phyloP scores from a whole-genome alignment of 2,888 invertebrate species.

The Parnassius smintheus region DNA sequence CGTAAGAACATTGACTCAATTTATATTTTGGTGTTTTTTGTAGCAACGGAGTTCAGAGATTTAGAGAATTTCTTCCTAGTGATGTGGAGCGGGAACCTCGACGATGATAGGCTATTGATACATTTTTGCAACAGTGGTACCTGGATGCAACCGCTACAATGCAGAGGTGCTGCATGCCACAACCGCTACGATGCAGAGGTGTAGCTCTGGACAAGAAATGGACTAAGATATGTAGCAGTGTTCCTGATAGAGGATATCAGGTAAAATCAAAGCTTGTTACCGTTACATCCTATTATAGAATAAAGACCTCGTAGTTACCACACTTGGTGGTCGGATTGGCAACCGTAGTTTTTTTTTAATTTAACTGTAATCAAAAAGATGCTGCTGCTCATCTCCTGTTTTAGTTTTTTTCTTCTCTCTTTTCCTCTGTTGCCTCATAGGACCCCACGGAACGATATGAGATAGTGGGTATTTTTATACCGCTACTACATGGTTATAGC shows the following conservation, averaged over 20 bases:
- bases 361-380: no score
- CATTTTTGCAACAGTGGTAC: conserved; percentile 80
- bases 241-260: conserved; percentile 83
- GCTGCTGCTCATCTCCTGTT: no score
- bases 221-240: conserved; percentile 85
- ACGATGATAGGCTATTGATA: conserved; percentile 86
- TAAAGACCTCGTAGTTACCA: no score
- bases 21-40: conserved; percentile 5
- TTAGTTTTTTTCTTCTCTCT: no score
- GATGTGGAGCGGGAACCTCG: conserved; percentile 91
- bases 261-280: conserved; percentile 41
- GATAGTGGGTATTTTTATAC: no score
- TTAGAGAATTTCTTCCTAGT: conserved; percentile 85
- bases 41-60: conserved; percentile 86
- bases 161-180: conserved; percentile 85
- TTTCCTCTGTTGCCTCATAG: no score
- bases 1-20: no score
- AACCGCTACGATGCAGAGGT: conserved; percentile 83
- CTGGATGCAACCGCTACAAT: conserved; percentile 79
- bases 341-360: no score
- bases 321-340: no score
- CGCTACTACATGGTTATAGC: no score
- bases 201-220: conserved; percentile 86
- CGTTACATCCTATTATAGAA: no score
- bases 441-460: no score